Base-by-base conservation (phyloP, 2,797 vertebrate species). In the Trichosurus vulpecula region DNA sequence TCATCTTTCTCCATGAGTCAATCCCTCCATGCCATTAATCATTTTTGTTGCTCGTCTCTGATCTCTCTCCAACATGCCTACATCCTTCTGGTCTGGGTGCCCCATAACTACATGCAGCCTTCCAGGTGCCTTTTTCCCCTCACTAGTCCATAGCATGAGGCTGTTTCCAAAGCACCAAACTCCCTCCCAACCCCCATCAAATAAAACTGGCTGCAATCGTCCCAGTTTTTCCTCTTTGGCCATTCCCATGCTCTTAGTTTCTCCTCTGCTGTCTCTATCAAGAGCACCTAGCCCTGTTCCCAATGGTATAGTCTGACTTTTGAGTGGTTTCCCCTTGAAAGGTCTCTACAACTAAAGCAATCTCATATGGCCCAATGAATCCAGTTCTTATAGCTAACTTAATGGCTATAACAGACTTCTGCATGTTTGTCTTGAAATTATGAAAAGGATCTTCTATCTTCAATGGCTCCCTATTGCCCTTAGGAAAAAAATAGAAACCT, bases 1-100 rank as follows among this genome's bases (percentile, higher is more conserved):
- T 98, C 91, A 98, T 98, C 96, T 98, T 97, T 95, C 93, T 92
- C 95, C 61, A 93, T 97, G 95, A 97, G 61, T 98, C 97, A 98
- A 97, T 93, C 95, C 96, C 95, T 98, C 95, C 92, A 41, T 95
- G 90, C 95, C 90, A 95, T 55, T 87, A 96, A 97, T 98, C 93
- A 95, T 92, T 95, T 56, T 4, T 92, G 54, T 95, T 52, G 90
- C 81, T 92, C 74, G 94, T 95, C 96, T 98, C 96, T 98, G 97
- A 96, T 97, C 98, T 98, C 90, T 25, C 93, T 97, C 96, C 96
- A 96, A 95, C 94, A 66, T 51, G 94, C 10, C 97, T 95, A 93
- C 94, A 57, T 93, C 92, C 47, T 93, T 94, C 92, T 93, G 52
- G 57, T 94, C 96, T 54, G 31, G 93, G 92, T 97, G 94, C 95